Base-by-base conservation (phyloP, 2,113 vertebrate genomes). In the Ameiurus melas region DNA sequence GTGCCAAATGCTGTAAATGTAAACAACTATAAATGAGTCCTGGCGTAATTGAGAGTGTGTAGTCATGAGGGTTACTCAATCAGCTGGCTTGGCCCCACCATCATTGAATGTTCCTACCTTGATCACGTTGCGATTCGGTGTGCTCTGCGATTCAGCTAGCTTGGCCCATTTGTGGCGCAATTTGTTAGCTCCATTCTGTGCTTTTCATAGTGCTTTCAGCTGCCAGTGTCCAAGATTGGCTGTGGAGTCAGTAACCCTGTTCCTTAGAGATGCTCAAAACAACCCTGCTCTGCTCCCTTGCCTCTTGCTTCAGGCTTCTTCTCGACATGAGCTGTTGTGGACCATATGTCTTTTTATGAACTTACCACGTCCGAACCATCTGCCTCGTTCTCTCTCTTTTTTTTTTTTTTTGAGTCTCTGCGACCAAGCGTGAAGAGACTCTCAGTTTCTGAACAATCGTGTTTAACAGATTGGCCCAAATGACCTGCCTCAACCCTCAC, bases 341-440 rank as follows among this genome's bases (percentile, higher is more conserved):
- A 90, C 92, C 94, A 94, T 94, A 94, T 94, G 93, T 89, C 92
- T 94, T 89, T 87, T 79, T 85, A 70, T 90, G 75, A 91, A 92
- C 92, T 89, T 85, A 75, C 89, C 91, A 90, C 77, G 91, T 86
- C 73, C 36, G 68, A 62, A 22, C 93, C 94, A 95, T 95, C 94
- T 95, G 94, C 93, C 83, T 86, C 53, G 66, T 47, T 47, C 85
- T 87, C 90, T 86, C 55, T 13, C 39, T 43, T 43, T 43, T 43
- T 43, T 43, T 43, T 43, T 43, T 80, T 89, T 62, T 43, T 19
- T 60, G 58, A 88, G 84, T 80, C 86, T 91, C 70, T 79, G 89
- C 87, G 82, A 86, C 81, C 87, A 83, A 85, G 90, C 73, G 57
- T 91, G 89, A 90, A 77, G 47, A 73, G 89, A 85, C 82, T 60